Percentiles rank a stretch among this genome's conserved stretches.
Evolutionary conservation across 2,797 vertebrate genomes (phyloP).

Genomic region (Alauda arvensis): DNA sequence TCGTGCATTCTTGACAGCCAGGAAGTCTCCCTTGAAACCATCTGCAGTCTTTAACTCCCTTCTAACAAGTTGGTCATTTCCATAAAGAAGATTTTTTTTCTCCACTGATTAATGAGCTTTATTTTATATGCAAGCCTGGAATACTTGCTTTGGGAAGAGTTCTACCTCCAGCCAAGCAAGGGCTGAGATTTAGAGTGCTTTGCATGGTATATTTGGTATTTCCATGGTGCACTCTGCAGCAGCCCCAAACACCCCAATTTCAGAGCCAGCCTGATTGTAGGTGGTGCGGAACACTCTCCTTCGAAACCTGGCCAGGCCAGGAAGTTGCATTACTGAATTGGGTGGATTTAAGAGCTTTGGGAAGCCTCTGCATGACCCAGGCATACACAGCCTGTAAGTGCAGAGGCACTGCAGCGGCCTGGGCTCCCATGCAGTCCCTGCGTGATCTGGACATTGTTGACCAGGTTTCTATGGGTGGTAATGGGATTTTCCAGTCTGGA

Average conservation of each 20-base stretch:
- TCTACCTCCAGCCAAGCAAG: neutral
- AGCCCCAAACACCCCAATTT: neutral
- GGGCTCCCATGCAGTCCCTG: neutral
- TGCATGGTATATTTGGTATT: slow-evolving; percentile 1
- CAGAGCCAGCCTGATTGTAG: neutral
- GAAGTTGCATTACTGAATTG: neutral
- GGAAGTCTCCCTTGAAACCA: slow-evolving; percentile 11
- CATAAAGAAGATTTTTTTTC: slow-evolving; percentile 34
- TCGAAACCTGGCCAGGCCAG: neutral
- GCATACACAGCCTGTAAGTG: neutral
- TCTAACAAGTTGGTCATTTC: slow-evolving; percentile 22
- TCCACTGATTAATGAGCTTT: slow-evolving; percentile 38
- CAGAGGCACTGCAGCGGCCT: neutral
- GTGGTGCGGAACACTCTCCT: neutral
- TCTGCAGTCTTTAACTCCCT: slow-evolving; percentile 18
- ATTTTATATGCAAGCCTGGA: slow-evolving; percentile 46
- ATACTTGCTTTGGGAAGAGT: slow-evolving; percentile 46
- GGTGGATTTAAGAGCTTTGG: neutral
- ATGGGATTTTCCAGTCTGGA: neutral
- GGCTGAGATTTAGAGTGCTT: neutral
- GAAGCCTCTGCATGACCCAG: neutral
- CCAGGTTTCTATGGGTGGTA: neutral
- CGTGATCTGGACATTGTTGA: neutral
- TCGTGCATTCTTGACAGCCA: slow-evolving; percentile 37
- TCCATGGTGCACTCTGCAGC: neutral